Evolutionary conservation across 2,888 invertebrate genomes (phyloP).

Genomic region (Melipona bicolor): DNA sequence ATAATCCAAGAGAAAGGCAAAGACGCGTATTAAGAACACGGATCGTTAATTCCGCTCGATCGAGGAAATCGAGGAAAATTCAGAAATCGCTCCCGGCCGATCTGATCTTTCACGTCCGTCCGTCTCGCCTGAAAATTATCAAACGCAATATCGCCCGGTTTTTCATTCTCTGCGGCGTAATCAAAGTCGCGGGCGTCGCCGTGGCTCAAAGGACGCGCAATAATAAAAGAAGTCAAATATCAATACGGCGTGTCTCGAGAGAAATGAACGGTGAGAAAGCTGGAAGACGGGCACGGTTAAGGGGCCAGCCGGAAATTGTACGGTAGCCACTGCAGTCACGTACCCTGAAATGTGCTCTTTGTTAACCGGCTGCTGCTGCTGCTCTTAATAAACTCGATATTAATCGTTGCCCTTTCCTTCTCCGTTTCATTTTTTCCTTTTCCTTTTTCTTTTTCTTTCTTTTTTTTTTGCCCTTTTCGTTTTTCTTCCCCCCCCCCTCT

Average conservation of each 20-base stretch:
- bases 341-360: constrained; percentile 62
- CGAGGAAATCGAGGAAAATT: no score
- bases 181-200: constrained; percentile 47
- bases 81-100: no score
- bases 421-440: not conserved
- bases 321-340: constrained; percentile 46
- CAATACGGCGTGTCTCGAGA: constrained; percentile 68
- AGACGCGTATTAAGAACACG: no score
- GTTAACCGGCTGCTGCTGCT: constrained; percentile 44
- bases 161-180: constrained; percentile 58
- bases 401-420: constrained; percentile 58
- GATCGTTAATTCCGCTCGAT: no score
- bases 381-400: constrained; percentile 71
- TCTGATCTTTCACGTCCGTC: constrained; percentile 37
- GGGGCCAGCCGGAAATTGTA: constrained; percentile 36
- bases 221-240: constrained; percentile 76
- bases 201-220: constrained; percentile 63
- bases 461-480: not conserved
- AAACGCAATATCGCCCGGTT: constrained; percentile 62
- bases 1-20: no score
- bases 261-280: constrained; percentile 61
- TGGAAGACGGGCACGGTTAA: not conserved
- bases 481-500: not conserved
- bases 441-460: constrained; percentile 7
- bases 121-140: constrained; percentile 58